Evolutionary conservation across 2,888 invertebrate species (phyloP), one percentile per base, ranked within the genome.

Genomic region (Crioceris asparagi): DNA sequence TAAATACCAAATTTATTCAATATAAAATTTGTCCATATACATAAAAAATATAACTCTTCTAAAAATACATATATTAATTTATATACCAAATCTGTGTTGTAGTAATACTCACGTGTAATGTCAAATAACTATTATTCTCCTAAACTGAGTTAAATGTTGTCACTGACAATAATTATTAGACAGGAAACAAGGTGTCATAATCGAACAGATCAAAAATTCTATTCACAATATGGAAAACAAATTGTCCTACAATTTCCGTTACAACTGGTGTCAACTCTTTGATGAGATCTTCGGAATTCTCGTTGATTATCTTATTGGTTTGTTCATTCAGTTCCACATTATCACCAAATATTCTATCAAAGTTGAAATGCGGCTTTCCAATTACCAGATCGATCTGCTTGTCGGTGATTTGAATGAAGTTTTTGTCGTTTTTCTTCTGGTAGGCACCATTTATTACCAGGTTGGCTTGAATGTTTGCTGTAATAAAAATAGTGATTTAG

Each of bases 301-400:
- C 76, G 52, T 83, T 83, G 8, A 84, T 61, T 52, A 81, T 77
- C 19, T 68, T 62, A 54, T 83, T 83, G 72, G 82, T 76, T 3
- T 75, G 70, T 3, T 71, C 65, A 14, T 77, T 79, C 63, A 60
- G 5, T 26, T 66, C 63, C 39, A 79, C 75, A 32, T 56, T 54
- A 1, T 76, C 76, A 25, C 77, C 74, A 50, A 82, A 81, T 1
- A 83, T 65, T 57, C 79, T 74, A 8, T 76, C 74, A 33, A 83
- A 63, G 38, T 74, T 65, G 44, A 83, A 64, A 11, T 70, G 62
- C 1, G 75, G 76, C 27, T 69, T 62, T 0, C 71, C 74, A 1
- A 81, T 67, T n/a, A 71, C 64, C 52, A 82, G 76, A 42, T 70
- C 69, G 2, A 80, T 68, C 32, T 69, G 68, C 6, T 79, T 66